Evolutionary conservation across 2,797 vertebrate genomes (phyloP), one percentile per base, ranked within the genome.

Genomic region (Saxicola maurus): DNA sequence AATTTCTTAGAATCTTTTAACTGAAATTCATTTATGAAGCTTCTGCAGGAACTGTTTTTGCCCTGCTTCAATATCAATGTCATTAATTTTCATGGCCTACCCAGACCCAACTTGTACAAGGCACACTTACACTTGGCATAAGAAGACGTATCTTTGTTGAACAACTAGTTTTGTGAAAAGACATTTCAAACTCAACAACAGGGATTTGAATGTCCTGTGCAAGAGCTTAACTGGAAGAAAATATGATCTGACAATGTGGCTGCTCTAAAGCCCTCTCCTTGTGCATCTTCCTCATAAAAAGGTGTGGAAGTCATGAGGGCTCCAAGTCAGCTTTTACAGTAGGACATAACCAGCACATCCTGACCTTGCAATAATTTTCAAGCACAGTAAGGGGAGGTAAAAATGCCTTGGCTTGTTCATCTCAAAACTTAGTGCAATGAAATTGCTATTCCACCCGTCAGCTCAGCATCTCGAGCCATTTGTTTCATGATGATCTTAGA

Each of bases 101-200:
- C 17, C 35, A 6, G 0, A 33, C 11, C 35, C 42, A 62, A 7
- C 15, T 30, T 30, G 2, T 7, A 33, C 0, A 5, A 66, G 10
- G 30, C 31, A 37, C 35, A 24, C 31, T 8, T 30, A 27, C 28
- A n/a, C 31, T 61, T 17, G 24, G 52, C 19, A 7, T 17, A 72
- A 0, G 1, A 53, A 42, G 1, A 53, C 31, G 1, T 28, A 43
- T 10, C 20, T 67, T n/a, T 8, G 8, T 10, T 43, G 33, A 59
- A 53, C 27, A 73, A 10, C 20, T 40, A 5, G 13, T 28, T 86
- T 75, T 42, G 62, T 13, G 2, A 64, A 84, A 35, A 73, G 16
- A 17, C 6, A 42, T 28, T 87, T 82, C 31, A 57, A 61, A 42
- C 10, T 49, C 4, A 6, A 4, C 7, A 45, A 28, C n/a, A 49